Evolutionary conservation across 2,797 vertebrate species (phyloP), one percentile per base, ranked within the genome.

Genomic region (Petrocephalus schoutedeni): DNA sequence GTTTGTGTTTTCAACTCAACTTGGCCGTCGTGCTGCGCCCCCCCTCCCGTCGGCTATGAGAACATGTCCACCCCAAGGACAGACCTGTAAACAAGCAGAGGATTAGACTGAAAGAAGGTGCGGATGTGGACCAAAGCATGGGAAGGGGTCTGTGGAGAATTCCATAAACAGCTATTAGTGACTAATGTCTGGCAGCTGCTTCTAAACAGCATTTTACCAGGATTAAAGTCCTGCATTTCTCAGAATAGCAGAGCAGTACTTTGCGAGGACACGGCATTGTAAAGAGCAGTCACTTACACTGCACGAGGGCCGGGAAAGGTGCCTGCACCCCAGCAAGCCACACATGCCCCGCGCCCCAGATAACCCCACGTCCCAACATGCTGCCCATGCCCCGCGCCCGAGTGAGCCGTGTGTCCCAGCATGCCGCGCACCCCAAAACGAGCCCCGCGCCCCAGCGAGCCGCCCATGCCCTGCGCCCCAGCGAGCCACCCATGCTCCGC

Each of bases 1-100:
- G 87, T 89, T 89, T 90, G 87, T 88, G 87, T 88, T 4, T 85
- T 45, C 23, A 51, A 21, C n/a, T 7, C 89, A 28, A 90, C 86
- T 80, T 12, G 53, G 58, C 28, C 14, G 57, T n/a, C 41, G 4
- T 84, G 45, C 58, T 5, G 4, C 49, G 0, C n/a, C 87, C 86
- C 89, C 56, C 9, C 56, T 89, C 54, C 82, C 67, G 2, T 41
- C 58, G 19, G 85, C 58, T 86, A 19, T 28, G 21, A 21, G 85
- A 28, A 86, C 57, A 86, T 51, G 85, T 36, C 85, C 32, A 67
- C 57, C 64, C 41, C 19, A 51, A 64, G 57, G 85, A 61, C 41
- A 49, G 23, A 64, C 57, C 57, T 51, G 58, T 86, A 86, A 86
- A 86, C 58, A 86, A 58, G 23, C 19, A 12, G 5, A 56, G 16